Percentiles rank a stretch among this genome's conserved stretches.
Conservation (phyloP, 2,797 vertebrate species). For the Coranthus polyacanthus region DNA sequence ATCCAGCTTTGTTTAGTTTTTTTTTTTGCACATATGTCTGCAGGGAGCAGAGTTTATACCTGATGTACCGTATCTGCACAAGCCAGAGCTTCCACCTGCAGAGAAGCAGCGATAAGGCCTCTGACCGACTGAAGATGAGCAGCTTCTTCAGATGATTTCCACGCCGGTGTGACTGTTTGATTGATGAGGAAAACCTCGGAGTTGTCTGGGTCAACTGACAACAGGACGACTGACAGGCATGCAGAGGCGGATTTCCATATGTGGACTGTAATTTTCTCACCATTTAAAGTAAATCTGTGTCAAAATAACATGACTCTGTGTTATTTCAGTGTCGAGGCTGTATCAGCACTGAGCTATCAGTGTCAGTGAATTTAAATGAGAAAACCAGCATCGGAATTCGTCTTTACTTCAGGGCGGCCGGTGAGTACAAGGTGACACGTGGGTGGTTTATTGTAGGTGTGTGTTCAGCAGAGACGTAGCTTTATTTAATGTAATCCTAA, state of each 20-base stretch:
- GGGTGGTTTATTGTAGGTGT: constrained; percentile 23
- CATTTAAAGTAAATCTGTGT: constrained; percentile 4
- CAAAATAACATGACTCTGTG: constrained; percentile 10
- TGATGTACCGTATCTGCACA: neutral
- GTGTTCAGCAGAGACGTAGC: constrained; percentile 21
- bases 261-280: constrained; percentile 4
- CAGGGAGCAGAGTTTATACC: constrained; percentile 30
- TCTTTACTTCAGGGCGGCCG: constrained; percentile 39
- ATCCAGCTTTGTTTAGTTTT: constrained; percentile 1
- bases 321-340: constrained; percentile 1
- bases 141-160: constrained; percentile 14
- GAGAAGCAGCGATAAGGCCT: neutral
- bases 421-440: constrained; percentile 45
- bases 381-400: constrained; percentile 26
- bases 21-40: constrained; percentile 19
- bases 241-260: constrained; percentile 28
- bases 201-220: constrained; percentile 38
- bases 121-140: constrained; percentile 2
- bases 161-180: constrained; percentile 7
- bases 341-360: neutral
- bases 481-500: constrained; percentile 4
- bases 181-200: constrained; percentile 13
- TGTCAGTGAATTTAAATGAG: constrained; percentile 42
- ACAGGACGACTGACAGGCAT: constrained; percentile 8
- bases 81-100: constrained; percentile 4